phyloP scores from a whole-genome alignment of 2,888 invertebrate genomes.

The Urechis unicinctus region DNA sequence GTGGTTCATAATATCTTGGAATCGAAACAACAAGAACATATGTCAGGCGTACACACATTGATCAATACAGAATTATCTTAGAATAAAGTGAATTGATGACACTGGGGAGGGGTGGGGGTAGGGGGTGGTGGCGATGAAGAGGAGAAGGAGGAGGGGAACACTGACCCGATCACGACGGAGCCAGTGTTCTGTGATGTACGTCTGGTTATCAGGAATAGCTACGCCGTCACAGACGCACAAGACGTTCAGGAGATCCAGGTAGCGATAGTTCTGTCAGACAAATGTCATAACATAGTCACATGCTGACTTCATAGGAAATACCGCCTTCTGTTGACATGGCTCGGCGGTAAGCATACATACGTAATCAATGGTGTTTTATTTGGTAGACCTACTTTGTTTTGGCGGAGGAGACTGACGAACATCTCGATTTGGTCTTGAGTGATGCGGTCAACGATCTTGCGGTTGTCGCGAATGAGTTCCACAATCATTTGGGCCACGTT shows the following conservation, averaged over 20 bases:
- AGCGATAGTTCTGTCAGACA: constrained; percentile 44
- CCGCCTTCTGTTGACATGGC: no score
- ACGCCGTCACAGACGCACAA: constrained; percentile 50
- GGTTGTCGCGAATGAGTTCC: constrained; percentile 49
- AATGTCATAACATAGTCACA: not conserved
- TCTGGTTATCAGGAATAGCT: constrained; percentile 49
- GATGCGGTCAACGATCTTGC: constrained; percentile 50
- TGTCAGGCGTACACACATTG: not conserved
- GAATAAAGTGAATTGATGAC: not conserved
- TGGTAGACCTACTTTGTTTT: constrained; percentile 36
- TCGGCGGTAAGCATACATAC: no score
- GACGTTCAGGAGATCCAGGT: constrained; percentile 47
- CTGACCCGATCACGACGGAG: constrained; percentile 27
- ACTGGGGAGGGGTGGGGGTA: not conserved
- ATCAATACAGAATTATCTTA: not conserved
- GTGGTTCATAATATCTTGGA: not conserved
- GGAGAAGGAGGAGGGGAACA: not conserved
- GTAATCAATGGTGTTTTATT: no score
- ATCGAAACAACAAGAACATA: not conserved
- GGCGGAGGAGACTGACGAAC: constrained; percentile 44
- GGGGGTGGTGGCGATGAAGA: no score
- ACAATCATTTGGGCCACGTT: constrained; percentile 51
- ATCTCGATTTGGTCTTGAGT: constrained; percentile 48
- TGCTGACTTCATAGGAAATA: no score
- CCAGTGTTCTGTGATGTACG: constrained; percentile 49